A percentile compares a stretch with the other conserved stretches of the same genome.
These are phyloP conservation scores for Sinentomon sp. DNA, from an alignment of 2,888 invertebrate species.

Conservation along the genomic window DNA sequence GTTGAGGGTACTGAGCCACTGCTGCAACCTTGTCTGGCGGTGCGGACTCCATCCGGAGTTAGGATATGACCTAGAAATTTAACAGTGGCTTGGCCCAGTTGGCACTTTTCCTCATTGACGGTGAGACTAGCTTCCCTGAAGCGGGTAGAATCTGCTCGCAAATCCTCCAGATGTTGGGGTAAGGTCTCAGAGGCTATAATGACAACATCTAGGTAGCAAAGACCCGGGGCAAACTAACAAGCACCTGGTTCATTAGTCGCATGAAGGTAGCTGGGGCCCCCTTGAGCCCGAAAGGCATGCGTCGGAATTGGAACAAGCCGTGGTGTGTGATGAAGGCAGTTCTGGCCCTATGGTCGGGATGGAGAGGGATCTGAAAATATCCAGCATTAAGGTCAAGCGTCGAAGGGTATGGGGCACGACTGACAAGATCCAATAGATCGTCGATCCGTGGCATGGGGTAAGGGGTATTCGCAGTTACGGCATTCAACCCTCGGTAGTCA, in stretches of 20 bases:
- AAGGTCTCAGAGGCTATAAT: conserved; percentile 15
- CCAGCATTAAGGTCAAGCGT: too few species aligned
- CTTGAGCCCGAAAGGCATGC: conserved; percentile 13
- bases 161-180: conserved; percentile 14
- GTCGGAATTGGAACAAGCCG: conserved; percentile 16
- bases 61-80: conserved; percentile 19
- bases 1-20: conserved; percentile 14
- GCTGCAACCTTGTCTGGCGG: conserved; percentile 15
- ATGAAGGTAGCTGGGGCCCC: conserved; percentile 17
- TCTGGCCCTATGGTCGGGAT: too few species aligned
- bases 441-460: too few species aligned
- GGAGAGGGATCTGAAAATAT: too few species aligned
- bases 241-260: conserved; percentile 12
- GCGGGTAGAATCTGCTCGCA: conserved; percentile 12
- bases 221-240: conserved; percentile 1
- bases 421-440: too few species aligned
- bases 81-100: conserved; percentile 15
- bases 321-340: conserved; percentile 18
- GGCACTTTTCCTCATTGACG: conserved; percentile 17
- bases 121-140: conserved; percentile 15
- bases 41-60: conserved; percentile 15
- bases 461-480: too few species aligned
- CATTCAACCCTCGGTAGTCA: too few species aligned
- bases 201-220: conserved; percentile 18
- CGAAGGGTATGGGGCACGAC: too few species aligned